Base-by-base conservation (phyloP, 2,113 vertebrate genomes). In the Petroica traversi region DNA sequence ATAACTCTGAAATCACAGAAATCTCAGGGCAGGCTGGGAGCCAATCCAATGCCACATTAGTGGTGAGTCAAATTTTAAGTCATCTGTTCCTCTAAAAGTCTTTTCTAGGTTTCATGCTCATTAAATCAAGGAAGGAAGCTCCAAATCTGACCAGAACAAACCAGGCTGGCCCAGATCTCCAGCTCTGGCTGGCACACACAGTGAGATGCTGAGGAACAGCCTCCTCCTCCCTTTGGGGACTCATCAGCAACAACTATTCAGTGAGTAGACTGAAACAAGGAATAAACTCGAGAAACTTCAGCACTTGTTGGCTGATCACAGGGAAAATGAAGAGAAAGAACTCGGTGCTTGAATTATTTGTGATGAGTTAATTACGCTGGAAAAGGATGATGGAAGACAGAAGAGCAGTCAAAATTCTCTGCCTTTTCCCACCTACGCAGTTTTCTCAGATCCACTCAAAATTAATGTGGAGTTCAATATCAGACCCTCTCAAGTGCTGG, bases 361-460 rank as follows among this genome's bases (percentile, higher is more conserved):
- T 76, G 77, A 95, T 48, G 85, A 93, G 75, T 89, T 96, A 93
- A 92, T 95, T 94, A 85, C 0, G 0, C 34, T 31, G 1, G 77
- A 43, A 85, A 76, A 77, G 58, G 81, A 62, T 90, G 89, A 88
- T 48, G 67, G 89, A 94, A 93, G 77, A 36, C 25, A 55, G 73
- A 94, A 52, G 17, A 91, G 93, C 91, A 81, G 81, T 73, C 78
- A 88, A 78, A 89, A 90, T 91, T 83, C 83, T 82, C 81, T 89
- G 66, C 87, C 89, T 93, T 76, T 89, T 62, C n/a, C 74, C 80
- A 83, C 89, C 85, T 43, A 89, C 49, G 0, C 61, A 29, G 28
- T 91, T 96, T 88, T 58, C 85, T 92, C 66, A 91, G 83, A 80
- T 88, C 40, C 63, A 63, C 86, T 88, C 51, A 66, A 66, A 96